Base-by-base conservation (phyloP, 2,888 invertebrate genomes). In the Ennomos quercinarius region DNA sequence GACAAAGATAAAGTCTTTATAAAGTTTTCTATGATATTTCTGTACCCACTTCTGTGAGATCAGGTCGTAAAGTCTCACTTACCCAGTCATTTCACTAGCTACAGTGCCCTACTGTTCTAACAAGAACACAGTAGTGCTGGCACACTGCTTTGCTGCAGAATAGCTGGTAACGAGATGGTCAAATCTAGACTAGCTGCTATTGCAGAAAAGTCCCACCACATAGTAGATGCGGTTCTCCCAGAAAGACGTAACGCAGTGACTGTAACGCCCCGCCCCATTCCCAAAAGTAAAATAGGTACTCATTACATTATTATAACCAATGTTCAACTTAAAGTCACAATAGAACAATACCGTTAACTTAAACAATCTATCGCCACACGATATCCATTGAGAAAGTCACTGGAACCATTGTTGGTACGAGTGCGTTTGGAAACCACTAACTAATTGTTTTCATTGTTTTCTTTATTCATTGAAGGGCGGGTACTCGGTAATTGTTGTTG, bases 361-460 rank as follows among this genome's bases (percentile, higher is more conserved):
- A 49, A 54, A 40, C 51, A 71, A 69, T 63, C 58, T 67, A 50
- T 64, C 75, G 72, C 75, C 75, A 73, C 75, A 75, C 74, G 75
- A 75, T 68, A 68, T 68, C 71, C 61, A 67, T 75, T 72, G 72
- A 74, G 27, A 67, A 3, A 45, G 44, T 53, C 35, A 47, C 27
- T 6, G 27, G 27, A 27, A 27, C 39, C 52, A 35, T 49, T 53
- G 58, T 48, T 35, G 39, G 17, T 49, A 10, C 27, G 41, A 53
- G 52, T 48, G 53, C 35, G 11, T 53, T 53, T 47, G 17, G 49
- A 41, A 49, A 2, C 49, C 53, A 53, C 44, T 58, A 10, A 44
- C 13, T 58, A 49, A 58, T 58, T 58, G 58, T 58, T 53, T 53
- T 35, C 37, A 53, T 58, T 58, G 48, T 58, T 49, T 58, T 58